Conservation (phyloP, 2,113 vertebrate species). For the Electrona antarctica region DNA sequence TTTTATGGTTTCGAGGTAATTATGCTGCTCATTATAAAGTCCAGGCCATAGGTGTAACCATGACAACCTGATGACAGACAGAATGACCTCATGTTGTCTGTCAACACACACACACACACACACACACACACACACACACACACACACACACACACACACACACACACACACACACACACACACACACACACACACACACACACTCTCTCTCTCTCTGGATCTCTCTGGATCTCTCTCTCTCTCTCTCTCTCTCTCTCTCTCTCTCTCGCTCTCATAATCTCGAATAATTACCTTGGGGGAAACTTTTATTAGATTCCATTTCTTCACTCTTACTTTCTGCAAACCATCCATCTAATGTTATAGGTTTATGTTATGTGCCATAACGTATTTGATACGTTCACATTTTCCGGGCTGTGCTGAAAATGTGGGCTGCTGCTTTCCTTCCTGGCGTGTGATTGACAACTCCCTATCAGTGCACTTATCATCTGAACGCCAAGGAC, state of each 20-base stretch:
- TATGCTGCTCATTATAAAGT: not conserved
- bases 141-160: too few relatives aligned
- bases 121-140: not conserved
- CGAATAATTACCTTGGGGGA: not conserved
- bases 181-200: too few relatives aligned
- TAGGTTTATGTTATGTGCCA: not conserved
- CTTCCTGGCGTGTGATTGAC: constrained; percentile 48
- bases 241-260: constrained; percentile 1
- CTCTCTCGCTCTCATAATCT: not conserved
- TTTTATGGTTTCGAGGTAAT: not conserved
- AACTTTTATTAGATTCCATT: not conserved
- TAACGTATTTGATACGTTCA: not conserved
- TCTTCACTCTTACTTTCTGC: not conserved
- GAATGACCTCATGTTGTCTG: constrained; percentile 8
- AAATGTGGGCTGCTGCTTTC: constrained; percentile 47
- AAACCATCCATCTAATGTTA: not conserved
- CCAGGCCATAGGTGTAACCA: constrained; percentile 7
- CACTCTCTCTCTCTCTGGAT: not conserved
- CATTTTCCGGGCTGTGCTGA: constrained; percentile 12
- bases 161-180: too few relatives aligned
- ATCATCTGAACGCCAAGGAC: constrained; percentile 65
- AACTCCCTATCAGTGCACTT: constrained; percentile 66
- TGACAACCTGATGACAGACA: not conserved
- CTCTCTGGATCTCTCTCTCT: too few relatives aligned
- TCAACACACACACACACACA: constrained; percentile 15